Conservation (phyloP, 2,113 vertebrate species). For the Hoplias malabaricus region DNA sequence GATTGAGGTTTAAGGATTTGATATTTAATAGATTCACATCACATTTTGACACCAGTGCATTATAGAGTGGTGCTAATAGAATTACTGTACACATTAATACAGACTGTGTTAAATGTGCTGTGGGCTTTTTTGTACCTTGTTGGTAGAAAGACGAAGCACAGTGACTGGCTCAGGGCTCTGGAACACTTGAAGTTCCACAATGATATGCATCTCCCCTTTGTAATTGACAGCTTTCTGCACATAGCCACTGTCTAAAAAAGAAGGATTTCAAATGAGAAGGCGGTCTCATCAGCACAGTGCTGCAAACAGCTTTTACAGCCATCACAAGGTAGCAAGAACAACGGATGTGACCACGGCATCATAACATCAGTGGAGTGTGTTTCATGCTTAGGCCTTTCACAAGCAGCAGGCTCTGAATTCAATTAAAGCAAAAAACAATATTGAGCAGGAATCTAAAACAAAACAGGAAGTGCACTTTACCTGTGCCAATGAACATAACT, state of each 20-base stretch:
- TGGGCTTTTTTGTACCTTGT: conserved; percentile 62
- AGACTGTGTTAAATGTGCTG: background rate
- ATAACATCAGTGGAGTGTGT: background rate
- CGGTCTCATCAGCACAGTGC: background rate
- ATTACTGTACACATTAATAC: no score
- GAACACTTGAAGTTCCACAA: conserved; percentile 76
- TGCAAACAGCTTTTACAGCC: background rate
- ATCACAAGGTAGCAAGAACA: background rate
- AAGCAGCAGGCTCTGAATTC: background rate
- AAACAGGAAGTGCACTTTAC: conserved; percentile 47
- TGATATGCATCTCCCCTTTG: conserved; percentile 73
- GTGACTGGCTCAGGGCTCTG: conserved; percentile 59
- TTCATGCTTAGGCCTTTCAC: background rate
- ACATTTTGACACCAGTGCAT: no score
- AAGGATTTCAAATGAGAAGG: background rate
- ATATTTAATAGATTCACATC: no score
- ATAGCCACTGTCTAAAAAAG: conserved; percentile 74
- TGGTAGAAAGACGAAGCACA: conserved; percentile 68
- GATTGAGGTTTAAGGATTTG: no score
- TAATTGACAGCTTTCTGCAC: conserved; percentile 78
- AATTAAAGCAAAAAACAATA: background rate
- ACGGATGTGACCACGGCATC: background rate
- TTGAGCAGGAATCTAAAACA: background rate
- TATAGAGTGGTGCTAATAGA: no score
- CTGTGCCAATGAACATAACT: conserved; percentile 79